Evolutionary conservation across 2,113 vertebrate species (phyloP).

Genomic region (Amphiprion ocellaris): DNA sequence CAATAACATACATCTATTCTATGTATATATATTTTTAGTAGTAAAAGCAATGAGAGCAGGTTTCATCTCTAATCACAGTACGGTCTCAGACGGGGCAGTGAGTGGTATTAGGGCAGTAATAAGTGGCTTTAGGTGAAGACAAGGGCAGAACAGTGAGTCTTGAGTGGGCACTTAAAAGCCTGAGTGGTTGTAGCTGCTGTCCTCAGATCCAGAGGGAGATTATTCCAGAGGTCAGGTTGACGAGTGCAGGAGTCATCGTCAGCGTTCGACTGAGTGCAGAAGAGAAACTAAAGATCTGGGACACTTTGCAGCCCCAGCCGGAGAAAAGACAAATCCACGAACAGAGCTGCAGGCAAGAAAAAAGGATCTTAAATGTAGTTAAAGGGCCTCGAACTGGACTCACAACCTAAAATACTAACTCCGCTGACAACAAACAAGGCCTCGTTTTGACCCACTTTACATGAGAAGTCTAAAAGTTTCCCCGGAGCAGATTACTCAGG

Average conservation of each 20-base stretch:
- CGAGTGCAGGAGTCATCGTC: background rate
- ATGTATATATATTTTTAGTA: background rate
- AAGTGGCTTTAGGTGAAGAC: conserved; percentile 45
- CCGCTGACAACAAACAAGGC: background rate
- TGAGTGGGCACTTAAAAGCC: conserved; percentile 50
- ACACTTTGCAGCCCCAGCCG: conserved; percentile 3
- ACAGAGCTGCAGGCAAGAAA: background rate
- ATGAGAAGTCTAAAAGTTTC: background rate
- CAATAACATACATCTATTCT: too few species aligned
- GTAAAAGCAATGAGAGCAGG: background rate
- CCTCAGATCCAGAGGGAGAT: conserved; percentile 58
- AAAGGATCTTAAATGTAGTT: background rate
- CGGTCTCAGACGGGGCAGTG: conserved; percentile 1
- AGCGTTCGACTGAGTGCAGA: background rate
- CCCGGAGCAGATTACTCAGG: background rate
- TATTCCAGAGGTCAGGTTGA: conserved; percentile 56
- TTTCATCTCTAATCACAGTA: background rate
- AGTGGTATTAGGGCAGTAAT: conserved; percentile 11
- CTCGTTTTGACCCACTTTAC: conserved; percentile 9
- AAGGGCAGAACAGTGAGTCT: conserved; percentile 18
- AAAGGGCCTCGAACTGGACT: background rate
- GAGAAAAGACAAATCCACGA: background rate
- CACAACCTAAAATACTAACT: conserved; percentile 6
- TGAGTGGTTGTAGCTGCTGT: conserved; percentile 43
- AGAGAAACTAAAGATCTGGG: conserved; percentile 11